Evolutionary conservation across 2,797 vertebrate genomes (phyloP).

Genomic region (Melopsittacus undulatus): DNA sequence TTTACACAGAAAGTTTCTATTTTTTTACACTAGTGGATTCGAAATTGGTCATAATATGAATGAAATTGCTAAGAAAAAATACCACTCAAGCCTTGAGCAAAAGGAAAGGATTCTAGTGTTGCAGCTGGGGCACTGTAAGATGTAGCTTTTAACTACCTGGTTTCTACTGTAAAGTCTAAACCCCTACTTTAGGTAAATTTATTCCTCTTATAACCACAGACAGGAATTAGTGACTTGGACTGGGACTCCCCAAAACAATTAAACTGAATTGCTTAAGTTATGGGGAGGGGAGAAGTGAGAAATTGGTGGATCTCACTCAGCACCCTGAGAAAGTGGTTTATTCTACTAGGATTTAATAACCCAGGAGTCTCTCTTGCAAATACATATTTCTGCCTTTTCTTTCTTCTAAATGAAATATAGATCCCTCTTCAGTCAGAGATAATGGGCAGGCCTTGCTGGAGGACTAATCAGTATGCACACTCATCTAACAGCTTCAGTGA

Average conservation of each 20-base stretch:
- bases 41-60: not conserved
- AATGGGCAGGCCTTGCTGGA: not conserved
- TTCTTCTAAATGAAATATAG: slow-evolving; percentile 21
- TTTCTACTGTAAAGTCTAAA: not conserved
- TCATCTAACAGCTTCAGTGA: not conserved
- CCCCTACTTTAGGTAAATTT: not conserved
- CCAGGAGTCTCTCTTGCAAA: not conserved
- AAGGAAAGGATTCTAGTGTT: not conserved
- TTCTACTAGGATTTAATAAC: fast-evolving
- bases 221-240: not conserved
- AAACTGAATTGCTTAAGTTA: not conserved
- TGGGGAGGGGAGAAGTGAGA: not conserved
- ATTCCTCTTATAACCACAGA: not conserved
- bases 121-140: not conserved
- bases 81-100: not conserved
- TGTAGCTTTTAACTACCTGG: not conserved
- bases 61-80: not conserved
- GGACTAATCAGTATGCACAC: not conserved
- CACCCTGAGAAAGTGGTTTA: not conserved
- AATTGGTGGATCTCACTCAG: not conserved
- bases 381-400: not conserved
- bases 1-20: not conserved
- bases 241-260: not conserved
- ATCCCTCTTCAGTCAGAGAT: not conserved
- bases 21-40: not conserved